A percentile compares a stretch with the other conserved stretches of the same genome.
phyloP scores from a whole-genome alignment of 2,888 invertebrate genomes.

The Pemphredon lugubris region DNA sequence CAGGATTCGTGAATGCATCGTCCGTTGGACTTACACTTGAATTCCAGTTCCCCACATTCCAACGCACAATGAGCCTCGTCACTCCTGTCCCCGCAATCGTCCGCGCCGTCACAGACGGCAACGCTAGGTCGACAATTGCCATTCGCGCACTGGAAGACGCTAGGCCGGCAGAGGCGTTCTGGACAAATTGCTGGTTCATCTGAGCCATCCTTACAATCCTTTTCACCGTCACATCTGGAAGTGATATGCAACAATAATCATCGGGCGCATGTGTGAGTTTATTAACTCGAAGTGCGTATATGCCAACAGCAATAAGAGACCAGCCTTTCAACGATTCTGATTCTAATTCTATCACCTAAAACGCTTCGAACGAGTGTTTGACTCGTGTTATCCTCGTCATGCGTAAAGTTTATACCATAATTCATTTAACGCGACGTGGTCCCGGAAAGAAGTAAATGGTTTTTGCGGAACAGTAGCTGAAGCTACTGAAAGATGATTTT shows the following conservation, averaged over 20 bases:
- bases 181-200: conserved; percentile 95
- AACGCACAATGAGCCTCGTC: conserved; percentile 93
- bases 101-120: conserved; percentile 95
- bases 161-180: conserved; percentile 91
- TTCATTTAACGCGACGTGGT: no score
- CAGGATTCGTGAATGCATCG: conserved; percentile 94
- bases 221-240: conserved; percentile 92
- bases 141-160: conserved; percentile 96
- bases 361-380: no score
- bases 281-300: no score
- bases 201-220: conserved; percentile 94
- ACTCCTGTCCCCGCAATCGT: conserved; percentile 95
- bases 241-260: not conserved
- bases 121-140: conserved; percentile 96
- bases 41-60: conserved; percentile 93
- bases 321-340: no score
- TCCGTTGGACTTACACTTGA: conserved; percentile 94
- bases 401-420: no score
- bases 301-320: no score
- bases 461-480: no score
- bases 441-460: no score
- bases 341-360: no score
- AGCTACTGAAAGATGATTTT: no score
- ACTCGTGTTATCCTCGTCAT: no score
- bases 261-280: no score